phyloP scores from a whole-genome alignment of 2,888 invertebrate species.

The Oligia strigilis region DNA sequence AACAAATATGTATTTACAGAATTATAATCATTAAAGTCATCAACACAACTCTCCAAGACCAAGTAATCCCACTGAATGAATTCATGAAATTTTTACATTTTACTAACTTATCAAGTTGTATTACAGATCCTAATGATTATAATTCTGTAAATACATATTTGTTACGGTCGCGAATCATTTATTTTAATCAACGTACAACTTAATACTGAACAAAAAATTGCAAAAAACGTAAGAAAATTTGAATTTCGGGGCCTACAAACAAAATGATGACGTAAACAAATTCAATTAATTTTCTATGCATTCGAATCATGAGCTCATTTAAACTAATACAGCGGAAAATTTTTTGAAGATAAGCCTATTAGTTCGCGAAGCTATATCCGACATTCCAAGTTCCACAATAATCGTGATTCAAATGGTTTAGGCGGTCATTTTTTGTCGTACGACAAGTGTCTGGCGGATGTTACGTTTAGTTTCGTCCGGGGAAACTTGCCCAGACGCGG shows the following conservation, averaged over 20 bases:
- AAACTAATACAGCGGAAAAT: background rate
- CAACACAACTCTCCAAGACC: too few relatives aligned
- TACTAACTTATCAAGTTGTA: too few relatives aligned
- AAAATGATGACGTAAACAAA: slow-evolving; percentile 10
- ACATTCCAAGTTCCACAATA: slow-evolving; percentile 16
- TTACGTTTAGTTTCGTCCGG: slow-evolving; percentile 64
- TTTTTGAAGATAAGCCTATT: background rate
- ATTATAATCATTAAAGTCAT: too few relatives aligned
- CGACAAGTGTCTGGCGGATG: slow-evolving; percentile 52
- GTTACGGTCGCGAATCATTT: too few relatives aligned
- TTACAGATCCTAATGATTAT: too few relatives aligned
- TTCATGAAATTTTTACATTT: too few relatives aligned
- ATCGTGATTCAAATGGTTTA: slow-evolving; percentile 36
- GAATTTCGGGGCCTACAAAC: background rate
- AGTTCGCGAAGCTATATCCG: background rate
- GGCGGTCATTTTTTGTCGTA: slow-evolving; percentile 52
- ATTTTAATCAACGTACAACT: too few relatives aligned
- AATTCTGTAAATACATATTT: too few relatives aligned
- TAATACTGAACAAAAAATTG: too few relatives aligned
- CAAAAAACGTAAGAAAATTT: too few relatives aligned
- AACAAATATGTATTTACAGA: too few relatives aligned
- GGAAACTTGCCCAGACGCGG: slow-evolving; percentile 60
- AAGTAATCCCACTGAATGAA: too few relatives aligned
- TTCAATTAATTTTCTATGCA: slow-evolving; percentile 17
- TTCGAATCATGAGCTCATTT: slow-evolving; percentile 10